Conservation (phyloP, 2,888 invertebrate species). For the Eurois occulta region DNA sequence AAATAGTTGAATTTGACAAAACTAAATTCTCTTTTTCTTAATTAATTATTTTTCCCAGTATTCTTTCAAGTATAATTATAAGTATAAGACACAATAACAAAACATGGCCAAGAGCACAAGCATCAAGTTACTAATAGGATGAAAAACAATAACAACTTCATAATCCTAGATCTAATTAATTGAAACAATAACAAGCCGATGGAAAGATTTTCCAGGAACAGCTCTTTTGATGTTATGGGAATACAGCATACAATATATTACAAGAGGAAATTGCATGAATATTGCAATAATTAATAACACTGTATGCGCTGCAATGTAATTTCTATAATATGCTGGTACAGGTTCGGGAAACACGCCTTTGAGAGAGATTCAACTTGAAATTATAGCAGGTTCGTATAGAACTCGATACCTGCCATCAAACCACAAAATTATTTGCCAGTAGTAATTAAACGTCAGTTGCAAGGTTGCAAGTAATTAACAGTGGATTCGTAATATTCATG, state of each 20-base stretch:
- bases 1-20: neutral
- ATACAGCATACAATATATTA: neutral
- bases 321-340: no score
- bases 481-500: no score
- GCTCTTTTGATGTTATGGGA: neutral
- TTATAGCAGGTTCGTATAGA: neutral
- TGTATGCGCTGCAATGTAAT: no score
- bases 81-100: neutral
- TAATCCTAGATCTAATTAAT: neutral
- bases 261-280: neutral
- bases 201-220: neutral
- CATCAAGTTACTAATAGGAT: neutral
- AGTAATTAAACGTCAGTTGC: neutral
- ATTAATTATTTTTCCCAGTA: neutral
- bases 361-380: neutral
- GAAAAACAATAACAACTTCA: neutral
- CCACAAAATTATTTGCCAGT: neutral
- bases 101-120: neutral
- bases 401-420: neutral
- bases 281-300: no score
- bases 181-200: neutral
- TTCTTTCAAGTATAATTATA: neutral
- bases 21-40: neutral
- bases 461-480: no score
- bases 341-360: no score